Evolutionary conservation across 2,113 vertebrate species (phyloP).

Genomic region (Illadopsis cleaveri): DNA sequence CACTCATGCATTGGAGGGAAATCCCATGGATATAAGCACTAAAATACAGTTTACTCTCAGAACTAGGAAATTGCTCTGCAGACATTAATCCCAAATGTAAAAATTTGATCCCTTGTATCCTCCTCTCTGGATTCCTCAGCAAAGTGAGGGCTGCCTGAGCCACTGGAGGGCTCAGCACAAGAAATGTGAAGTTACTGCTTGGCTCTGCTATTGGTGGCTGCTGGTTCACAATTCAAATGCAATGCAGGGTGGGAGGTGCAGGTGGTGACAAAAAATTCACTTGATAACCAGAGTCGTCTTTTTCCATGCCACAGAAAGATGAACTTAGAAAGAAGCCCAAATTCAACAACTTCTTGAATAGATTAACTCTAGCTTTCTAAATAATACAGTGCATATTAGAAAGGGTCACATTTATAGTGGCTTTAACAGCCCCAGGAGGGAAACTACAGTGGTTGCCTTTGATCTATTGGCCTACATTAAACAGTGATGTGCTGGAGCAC

Average conservation of each 20-base stretch:
- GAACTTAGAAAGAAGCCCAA: background rate
- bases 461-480: constrained; percentile 63
- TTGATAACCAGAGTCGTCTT: background rate
- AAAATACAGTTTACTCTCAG: background rate
- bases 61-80: rapidly evolving
- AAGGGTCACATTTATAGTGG: constrained; percentile 32
- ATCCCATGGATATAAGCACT: background rate
- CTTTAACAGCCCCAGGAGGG: constrained; percentile 38
- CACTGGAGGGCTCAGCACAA: background rate
- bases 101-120: background rate
- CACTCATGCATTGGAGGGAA: background rate
- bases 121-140: background rate
- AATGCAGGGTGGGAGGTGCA: background rate
- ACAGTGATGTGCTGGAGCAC: constrained; percentile 26
- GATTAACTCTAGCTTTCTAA: background rate
- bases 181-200: background rate
- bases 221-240: background rate
- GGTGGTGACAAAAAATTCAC: background rate
- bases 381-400: background rate
- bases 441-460: constrained; percentile 51
- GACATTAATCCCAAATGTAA: background rate
- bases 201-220: background rate
- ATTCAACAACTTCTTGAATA: background rate
- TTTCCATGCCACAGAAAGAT: background rate
- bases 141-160: background rate